Conservation (phyloP, 2,797 vertebrate species). For the Eulemur mongoz region DNA sequence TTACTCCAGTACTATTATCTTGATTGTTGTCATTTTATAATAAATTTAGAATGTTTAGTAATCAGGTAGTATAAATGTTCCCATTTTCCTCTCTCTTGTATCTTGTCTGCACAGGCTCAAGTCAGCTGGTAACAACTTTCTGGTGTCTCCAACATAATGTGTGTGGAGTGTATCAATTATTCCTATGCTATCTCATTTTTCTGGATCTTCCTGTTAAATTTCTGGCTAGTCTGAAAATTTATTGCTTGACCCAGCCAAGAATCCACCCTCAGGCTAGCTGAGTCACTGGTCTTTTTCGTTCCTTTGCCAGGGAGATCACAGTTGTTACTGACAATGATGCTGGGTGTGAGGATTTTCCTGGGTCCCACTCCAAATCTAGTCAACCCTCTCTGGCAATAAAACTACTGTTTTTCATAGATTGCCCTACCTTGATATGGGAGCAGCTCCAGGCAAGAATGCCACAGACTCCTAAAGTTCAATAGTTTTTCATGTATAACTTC, state of each 20-base stretch:
- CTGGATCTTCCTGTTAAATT: not conserved
- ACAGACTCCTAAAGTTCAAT: not conserved
- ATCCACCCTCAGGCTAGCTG: not conserved
- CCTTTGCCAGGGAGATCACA: not conserved
- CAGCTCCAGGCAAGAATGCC: not conserved
- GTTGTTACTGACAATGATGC: not conserved
- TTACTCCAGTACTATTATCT: not conserved
- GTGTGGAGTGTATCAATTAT: not conserved
- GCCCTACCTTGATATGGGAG: not conserved
- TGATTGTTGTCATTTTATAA: not conserved
- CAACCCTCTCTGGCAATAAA: not conserved
- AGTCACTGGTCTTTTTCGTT: not conserved
- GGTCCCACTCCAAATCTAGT: not conserved
- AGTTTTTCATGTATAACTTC: constrained; percentile 36
- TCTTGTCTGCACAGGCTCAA: not conserved
- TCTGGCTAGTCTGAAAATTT: not conserved
- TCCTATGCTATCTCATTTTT: not conserved
- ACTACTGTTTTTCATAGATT: not conserved
- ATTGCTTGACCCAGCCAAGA: not conserved
- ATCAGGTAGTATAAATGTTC: not conserved
- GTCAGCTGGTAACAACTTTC: not conserved
- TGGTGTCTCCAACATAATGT: not conserved
- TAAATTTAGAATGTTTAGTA: not conserved
- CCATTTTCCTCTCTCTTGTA: not conserved
- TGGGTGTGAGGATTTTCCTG: not conserved